These are phyloP conservation scores for Macrochelys suwanniensis DNA, from an alignment of 2,797 vertebrate species.

Conservation along the genomic window DNA sequence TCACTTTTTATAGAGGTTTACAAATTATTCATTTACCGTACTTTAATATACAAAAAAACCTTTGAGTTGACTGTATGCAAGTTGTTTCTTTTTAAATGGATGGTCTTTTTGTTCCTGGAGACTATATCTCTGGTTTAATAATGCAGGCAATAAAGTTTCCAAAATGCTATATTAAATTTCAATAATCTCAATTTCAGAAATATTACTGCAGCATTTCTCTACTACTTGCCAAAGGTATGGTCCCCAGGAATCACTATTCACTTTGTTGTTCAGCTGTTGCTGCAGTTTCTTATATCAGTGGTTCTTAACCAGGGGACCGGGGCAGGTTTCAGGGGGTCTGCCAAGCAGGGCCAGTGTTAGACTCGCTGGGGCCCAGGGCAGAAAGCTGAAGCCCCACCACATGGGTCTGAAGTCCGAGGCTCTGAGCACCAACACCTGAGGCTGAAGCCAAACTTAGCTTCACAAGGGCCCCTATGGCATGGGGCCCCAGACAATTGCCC, in stretches of 20 bases:
- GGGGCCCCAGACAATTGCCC: too few relatives aligned
- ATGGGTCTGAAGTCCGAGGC: too few relatives aligned
- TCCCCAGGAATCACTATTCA: neutral
- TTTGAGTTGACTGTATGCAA: slow-evolving; percentile 47
- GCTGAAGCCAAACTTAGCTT: too few relatives aligned
- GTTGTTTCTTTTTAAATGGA: neutral
- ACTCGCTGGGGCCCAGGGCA: neutral
- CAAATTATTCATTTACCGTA: slow-evolving; percentile 45
- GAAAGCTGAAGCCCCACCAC: too few relatives aligned
- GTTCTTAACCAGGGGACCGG: too few relatives aligned
- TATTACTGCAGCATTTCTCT: slow-evolving; percentile 41
- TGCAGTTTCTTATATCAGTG: slow-evolving; percentile 47
- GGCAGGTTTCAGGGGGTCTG: too few relatives aligned
- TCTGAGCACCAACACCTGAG: too few relatives aligned
- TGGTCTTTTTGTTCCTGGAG: slow-evolving; percentile 60
- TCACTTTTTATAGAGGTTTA: slow-evolving; percentile 13
- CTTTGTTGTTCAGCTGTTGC: slow-evolving; percentile 36
- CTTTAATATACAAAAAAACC: slow-evolving; percentile 21
- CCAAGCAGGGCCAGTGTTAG: neutral
- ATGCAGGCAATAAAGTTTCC: slow-evolving; percentile 51
- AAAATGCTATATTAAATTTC: slow-evolving; percentile 42
- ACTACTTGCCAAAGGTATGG: slow-evolving; percentile 16
- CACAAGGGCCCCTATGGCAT: too few relatives aligned
- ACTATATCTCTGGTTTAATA: slow-evolving; percentile 47
- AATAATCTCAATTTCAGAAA: slow-evolving; percentile 64